Conservation (phyloP, 1,140 invertebrate species). For the Metopolophium dirhodum region DNA sequence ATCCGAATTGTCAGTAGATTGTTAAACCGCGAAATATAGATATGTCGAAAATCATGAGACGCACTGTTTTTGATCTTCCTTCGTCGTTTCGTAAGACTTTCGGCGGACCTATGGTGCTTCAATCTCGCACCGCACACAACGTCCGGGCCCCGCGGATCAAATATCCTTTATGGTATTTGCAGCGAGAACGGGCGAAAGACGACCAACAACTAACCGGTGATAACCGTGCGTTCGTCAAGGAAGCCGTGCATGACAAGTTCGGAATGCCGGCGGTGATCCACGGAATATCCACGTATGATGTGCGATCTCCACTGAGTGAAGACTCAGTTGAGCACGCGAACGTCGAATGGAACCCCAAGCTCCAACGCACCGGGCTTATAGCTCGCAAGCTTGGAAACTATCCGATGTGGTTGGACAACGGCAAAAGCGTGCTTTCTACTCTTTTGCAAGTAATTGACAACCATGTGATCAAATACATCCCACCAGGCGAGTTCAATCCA, state of each 20-base stretch:
- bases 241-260: conserved; percentile 75
- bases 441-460: conserved; percentile 93
- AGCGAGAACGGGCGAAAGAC: conserved; percentile 62
- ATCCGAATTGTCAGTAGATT: no score
- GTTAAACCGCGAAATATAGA: neutral
- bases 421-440: conserved; percentile 78
- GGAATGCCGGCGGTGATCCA: conserved; percentile 64
- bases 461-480: conserved; percentile 91
- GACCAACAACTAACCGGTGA: conserved; percentile 78
- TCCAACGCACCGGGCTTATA: conserved; percentile 82
- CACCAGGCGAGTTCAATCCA: conserved; percentile 80
- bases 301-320: conserved; percentile 67
- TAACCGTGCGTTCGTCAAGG: conserved; percentile 82
- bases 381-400: conserved; percentile 92
- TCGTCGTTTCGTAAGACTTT: neutral
- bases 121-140: conserved; percentile 31
- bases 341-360: conserved; percentile 69
- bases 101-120: neutral
- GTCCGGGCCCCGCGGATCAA: conserved; percentile 54
- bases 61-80: neutral
- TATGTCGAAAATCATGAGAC: conserved; percentile 19
- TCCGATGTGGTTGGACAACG: conserved; percentile 90
- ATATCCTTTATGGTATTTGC: conserved; percentile 61
- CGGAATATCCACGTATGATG: conserved; percentile 64
- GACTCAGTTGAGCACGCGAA: conserved; percentile 65